Evolutionary conservation across 2,888 invertebrate species (phyloP), one percentile per base, ranked within the genome.

Genomic region (Catocala nupta): DNA sequence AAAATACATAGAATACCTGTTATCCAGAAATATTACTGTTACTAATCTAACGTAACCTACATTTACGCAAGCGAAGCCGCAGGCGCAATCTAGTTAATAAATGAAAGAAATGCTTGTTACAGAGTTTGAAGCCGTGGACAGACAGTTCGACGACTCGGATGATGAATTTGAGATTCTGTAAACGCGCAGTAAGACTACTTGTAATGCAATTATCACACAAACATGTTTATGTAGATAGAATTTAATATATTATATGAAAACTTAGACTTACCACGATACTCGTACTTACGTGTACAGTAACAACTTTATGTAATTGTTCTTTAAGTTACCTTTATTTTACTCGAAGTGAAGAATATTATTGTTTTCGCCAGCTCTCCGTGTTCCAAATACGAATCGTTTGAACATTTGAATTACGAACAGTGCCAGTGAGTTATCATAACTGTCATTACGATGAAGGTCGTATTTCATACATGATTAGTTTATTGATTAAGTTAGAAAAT

Each of bases 161-260:
- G 97, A 97, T 75, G 97, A 97, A 82, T 97, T 97, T 85, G 97
- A 97, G 92, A 96, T 97, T 81, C 95, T 97, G 85, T 97, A 96
- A 94, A 95, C 48, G 60, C 60, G 45, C 57, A 55, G 59, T 60
- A 63, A 55, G 54, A 45, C 49, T 59, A 52, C 44, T 49, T 45
- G 45, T 47, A 48, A 53, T 59, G 55, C 57, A 58, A 49, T 56
- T 55, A 72, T 63, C 65, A 77, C 77, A 72, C 66, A 77, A 67
- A 63, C 36, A 16, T 52, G 52, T 65, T 68, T n/a, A 65, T 78
- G 45, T 68, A 71, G 59, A 72, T 72, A 67, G 49, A 65, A 42
- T 62, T 60, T 67, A 59, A 55, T 70, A 60, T 70, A 62, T 60
- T 57, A 49, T 45, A 49, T 53, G 11, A 53, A 13, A 68, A 48